phyloP scores from a whole-genome alignment of 1,140 invertebrate species.

The Uloborus diversus region DNA sequence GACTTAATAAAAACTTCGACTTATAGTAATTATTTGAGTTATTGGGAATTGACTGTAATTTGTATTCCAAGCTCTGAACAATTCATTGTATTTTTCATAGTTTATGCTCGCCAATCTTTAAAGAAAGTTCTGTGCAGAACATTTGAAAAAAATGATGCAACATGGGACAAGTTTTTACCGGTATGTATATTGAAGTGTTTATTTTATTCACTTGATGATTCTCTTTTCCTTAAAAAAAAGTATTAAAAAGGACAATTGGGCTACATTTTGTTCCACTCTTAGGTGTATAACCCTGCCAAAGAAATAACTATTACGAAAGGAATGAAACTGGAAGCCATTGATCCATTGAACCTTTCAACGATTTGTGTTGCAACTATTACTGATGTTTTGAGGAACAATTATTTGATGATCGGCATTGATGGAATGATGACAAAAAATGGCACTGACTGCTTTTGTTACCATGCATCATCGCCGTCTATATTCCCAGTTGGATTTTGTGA shows the following conservation, averaged over 20 bases:
- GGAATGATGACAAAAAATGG: constrained; percentile 83
- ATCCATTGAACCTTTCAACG: constrained; percentile 91
- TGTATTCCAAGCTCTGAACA: no score
- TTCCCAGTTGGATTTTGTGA: constrained; percentile 94
- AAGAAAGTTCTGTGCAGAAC: constrained; percentile 62
- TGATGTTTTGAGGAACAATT: constrained; percentile 89
- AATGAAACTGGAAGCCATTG: constrained; percentile 97
- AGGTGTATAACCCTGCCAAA: constrained; percentile 37
- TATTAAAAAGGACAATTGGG: no score
- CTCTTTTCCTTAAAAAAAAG: no score
- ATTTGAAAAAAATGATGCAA: constrained; percentile 76
- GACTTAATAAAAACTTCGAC: no score
- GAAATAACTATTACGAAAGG: constrained; percentile 76
- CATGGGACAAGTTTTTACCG: constrained; percentile 75
- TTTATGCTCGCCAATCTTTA: constrained; percentile 66
- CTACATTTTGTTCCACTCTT: constrained; percentile 5
- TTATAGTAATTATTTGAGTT: no score
- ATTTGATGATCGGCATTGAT: constrained; percentile 95
- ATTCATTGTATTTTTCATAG: constrained; percentile 58
- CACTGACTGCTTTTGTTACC: constrained; percentile 96
- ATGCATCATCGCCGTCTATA: constrained; percentile 90
- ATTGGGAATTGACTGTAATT: no score
- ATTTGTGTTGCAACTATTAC: constrained; percentile 96
- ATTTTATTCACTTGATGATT: not conserved
- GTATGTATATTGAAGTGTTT: constrained; percentile 20